Conservation (phyloP, 2,797 vertebrate genomes). For the Enoplosus armatus region DNA sequence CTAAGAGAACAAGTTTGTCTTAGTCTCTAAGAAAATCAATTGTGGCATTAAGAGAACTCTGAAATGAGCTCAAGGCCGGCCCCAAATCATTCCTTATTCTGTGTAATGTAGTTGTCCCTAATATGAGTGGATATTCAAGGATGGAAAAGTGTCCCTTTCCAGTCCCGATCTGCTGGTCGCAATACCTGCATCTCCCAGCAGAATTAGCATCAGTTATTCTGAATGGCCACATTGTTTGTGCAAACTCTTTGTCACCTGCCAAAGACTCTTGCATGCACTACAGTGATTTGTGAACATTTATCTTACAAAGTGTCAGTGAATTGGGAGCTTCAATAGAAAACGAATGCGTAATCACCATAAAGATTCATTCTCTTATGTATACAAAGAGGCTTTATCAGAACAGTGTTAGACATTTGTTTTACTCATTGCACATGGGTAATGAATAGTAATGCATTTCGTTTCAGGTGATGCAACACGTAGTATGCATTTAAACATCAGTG, state of each 20-base stretch:
- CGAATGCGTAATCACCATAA: constrained; percentile 8
- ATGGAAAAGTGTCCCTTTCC: neutral
- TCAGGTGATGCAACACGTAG: neutral
- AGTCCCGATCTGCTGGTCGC: neutral
- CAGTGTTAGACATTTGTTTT: neutral
- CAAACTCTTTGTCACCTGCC: constrained; percentile 9
- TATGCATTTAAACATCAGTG: constrained; percentile 13
- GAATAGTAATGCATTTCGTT: neutral
- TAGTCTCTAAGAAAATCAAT: constrained; percentile 25
- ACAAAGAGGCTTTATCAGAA: neutral
- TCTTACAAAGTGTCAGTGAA: neutral
- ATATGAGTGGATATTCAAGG: constrained; percentile 15
- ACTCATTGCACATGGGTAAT: neutral
- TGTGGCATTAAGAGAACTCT: constrained; percentile 3
- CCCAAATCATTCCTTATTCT: neutral
- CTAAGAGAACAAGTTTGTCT: constrained; percentile 15
- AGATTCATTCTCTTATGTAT: neutral
- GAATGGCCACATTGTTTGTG: neutral
- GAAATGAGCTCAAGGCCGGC: constrained; percentile 8
- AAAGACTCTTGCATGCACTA: neutral
- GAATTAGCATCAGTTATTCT: constrained; percentile 1
- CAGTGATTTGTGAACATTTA: constrained; percentile 10
- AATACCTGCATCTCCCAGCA: neutral
- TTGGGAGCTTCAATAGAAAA: neutral
- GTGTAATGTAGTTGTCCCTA: neutral